These are phyloP conservation scores for Scelioninae gen. 1 DNA, from an alignment of 2,888 invertebrate species.

Conservation along the genomic window DNA sequence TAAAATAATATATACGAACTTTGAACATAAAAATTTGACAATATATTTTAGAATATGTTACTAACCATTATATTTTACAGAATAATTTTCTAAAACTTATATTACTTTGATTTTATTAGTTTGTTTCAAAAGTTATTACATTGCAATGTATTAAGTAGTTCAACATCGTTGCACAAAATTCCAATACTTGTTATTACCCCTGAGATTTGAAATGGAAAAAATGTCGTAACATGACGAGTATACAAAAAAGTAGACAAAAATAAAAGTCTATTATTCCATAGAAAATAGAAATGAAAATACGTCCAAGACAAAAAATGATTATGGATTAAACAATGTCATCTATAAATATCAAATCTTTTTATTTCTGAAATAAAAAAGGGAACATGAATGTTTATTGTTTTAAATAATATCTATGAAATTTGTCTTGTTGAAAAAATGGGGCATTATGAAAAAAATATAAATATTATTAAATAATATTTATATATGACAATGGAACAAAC, in stretches of 20 bases:
- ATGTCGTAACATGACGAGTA: conserved; percentile 12
- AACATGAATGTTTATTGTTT: not conserved
- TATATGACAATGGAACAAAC: too few species aligned
- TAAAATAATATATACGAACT: too few species aligned
- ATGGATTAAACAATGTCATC: not conserved
- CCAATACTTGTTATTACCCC: conserved; percentile 34
- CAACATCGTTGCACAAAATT: conserved; percentile 27
- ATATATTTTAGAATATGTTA: too few species aligned
- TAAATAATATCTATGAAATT: not conserved
- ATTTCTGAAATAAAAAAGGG: not conserved
- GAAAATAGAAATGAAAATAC: not conserved
- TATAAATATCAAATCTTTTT: not conserved
- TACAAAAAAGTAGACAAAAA: not conserved
- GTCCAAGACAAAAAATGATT: not conserved
- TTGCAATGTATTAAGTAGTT: conserved; percentile 3
- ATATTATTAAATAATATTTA: too few species aligned
- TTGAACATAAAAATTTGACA: too few species aligned
- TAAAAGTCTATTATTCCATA: conserved; percentile 12
- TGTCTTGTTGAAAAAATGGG: too few species aligned
- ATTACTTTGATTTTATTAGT: not conserved
- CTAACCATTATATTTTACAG: too few species aligned
- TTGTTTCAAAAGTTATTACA: conserved; percentile 22
- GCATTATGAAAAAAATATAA: too few species aligned
- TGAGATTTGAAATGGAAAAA: conserved; percentile 36
- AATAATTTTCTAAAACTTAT: too few species aligned